A percentile compares a stretch with the other conserved stretches of the same genome.
Evolutionary conservation across 1,140 invertebrate genomes (phyloP).

Genomic region (Habropoda laboriosa): DNA sequence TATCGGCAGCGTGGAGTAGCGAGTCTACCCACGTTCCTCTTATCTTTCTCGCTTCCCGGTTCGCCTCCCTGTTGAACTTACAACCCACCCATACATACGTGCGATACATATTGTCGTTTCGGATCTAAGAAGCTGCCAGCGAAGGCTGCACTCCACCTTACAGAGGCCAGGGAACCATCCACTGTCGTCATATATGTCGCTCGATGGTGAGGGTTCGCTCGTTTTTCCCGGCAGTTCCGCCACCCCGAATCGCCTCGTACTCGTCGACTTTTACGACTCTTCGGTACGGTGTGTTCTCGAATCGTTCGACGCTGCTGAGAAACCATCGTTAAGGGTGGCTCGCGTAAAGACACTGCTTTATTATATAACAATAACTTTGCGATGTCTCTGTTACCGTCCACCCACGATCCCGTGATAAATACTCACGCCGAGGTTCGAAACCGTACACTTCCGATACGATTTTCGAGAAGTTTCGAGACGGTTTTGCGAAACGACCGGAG

Average conservation of each 20-base stretch:
- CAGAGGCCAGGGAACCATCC: slow-evolving; percentile 48
- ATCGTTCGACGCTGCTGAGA: slow-evolving; percentile 6
- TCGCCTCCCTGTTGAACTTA: slow-evolving; percentile 54
- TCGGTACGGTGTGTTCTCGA: no score
- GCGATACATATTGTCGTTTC: slow-evolving; percentile 67
- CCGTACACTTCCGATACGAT: no score
- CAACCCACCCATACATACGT: slow-evolving; percentile 60
- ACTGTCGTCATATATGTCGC: slow-evolving; percentile 22
- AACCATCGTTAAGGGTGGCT: neutral
- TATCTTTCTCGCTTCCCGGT: slow-evolving; percentile 72
- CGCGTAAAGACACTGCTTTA: slow-evolving; percentile 18
- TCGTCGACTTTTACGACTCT: slow-evolving; percentile 35
- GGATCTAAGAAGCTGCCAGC: slow-evolving; percentile 51
- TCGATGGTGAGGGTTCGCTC: slow-evolving; percentile 1
- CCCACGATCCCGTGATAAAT: neutral
- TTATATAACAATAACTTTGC: slow-evolving; percentile 14
- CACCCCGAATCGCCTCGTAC: slow-evolving; percentile 1
- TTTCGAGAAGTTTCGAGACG: neutral
- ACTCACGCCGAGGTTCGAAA: no score
- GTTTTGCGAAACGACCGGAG: neutral
- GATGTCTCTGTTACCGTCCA: neutral
- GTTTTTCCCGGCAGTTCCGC: slow-evolving; percentile 39
- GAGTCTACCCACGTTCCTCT: slow-evolving; percentile 78
- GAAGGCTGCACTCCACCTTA: slow-evolving; percentile 22
- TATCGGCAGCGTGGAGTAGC: slow-evolving; percentile 70